Base-by-base conservation (phyloP, 2,113 vertebrate genomes). In the Bombycilla garrulus region DNA sequence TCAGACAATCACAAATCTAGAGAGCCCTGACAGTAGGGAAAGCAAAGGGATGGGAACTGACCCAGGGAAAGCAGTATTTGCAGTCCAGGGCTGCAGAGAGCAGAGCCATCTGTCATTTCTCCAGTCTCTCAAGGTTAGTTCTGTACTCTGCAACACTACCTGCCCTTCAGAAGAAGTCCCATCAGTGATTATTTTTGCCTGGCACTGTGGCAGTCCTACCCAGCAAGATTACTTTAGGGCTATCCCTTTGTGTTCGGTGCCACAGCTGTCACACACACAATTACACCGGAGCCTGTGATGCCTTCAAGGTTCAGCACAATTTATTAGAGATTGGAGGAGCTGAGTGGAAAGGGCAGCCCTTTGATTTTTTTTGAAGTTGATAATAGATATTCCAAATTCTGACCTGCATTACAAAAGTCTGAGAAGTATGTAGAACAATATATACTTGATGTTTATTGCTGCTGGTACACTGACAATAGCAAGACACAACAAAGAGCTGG, bases 241-340 rank as follows among this genome's bases (percentile, higher is more conserved):
- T 81, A 6, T 48, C 69, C 62, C 33, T 79, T 90, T 58, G 35
- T 45, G 53, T 65, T 81, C 51, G 8, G 4, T 60, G 77, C 85
- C 85, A 76, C 85, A 79, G 57, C 70, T 93, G 82, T 83, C 76
- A 40, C 50, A 62, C 65, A 62, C 66, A 89, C 16, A 8, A 72
- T 92, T 95, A 60, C 93, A 56, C 66, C 26, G 66, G 19, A 81
- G n/a, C 23, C 61, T 79, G 61, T 44, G 57, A 82, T 40, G 40
- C 48, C 77, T 89, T 85, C 92, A 58, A 28, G 38, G 90, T 57
- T 95, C 92, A 94, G 90, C 50, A 92, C 50, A 83, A 91, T 84
- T 93, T 86, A 60, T 95, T 86, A 90, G 62, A 81, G 67, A 56
- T 90, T 92, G 88, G 47, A 74, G 66, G 72, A 95, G 71, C 69